Evolutionary conservation across 2,113 vertebrate genomes (phyloP).

Genomic region (Perccottus glenii): DNA sequence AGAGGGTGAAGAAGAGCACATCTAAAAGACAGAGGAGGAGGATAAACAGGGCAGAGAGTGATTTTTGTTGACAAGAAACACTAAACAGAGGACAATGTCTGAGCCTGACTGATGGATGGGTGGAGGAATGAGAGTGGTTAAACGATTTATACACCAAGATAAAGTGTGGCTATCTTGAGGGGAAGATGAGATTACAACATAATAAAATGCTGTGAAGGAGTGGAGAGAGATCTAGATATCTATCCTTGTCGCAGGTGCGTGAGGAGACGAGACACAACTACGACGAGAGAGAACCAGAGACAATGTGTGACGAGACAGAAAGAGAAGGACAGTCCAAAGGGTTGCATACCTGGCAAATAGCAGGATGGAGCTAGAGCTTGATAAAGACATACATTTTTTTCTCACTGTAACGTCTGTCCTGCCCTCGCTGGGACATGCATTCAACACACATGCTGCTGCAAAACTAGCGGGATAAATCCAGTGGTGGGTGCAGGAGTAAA

Average conservation of each 20-base stretch:
- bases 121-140: conserved; percentile 24
- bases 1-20: conserved; percentile 42
- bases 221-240: conserved; percentile 49
- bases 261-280: conserved; percentile 20
- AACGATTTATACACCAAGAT: conserved; percentile 43
- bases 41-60: neutral
- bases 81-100: conserved; percentile 46
- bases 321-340: conserved; percentile 28
- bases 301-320: conserved; percentile 15
- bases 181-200: conserved; percentile 62
- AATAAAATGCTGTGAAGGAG: conserved; percentile 55
- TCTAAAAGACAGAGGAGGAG: conserved; percentile 11
- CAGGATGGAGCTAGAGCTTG: conserved; percentile 48
- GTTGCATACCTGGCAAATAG: conserved; percentile 63
- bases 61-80: conserved; percentile 38
- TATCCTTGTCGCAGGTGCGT: conserved; percentile 30
- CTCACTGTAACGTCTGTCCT: conserved; percentile 28
- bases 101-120: conserved; percentile 33
- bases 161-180: conserved; percentile 37
- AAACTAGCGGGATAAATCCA: conserved; percentile 48
- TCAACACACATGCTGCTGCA: conserved; percentile 40
- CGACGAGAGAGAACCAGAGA: conserved; percentile 20
- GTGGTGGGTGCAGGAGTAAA: conserved; percentile 46
- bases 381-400: conserved; percentile 54
- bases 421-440: conserved; percentile 44